Percentiles rank a stretch among this genome's conserved stretches.
Evolutionary conservation across 1,140 invertebrate species (phyloP).

Genomic region (Teleogryllus occipitalis): DNA sequence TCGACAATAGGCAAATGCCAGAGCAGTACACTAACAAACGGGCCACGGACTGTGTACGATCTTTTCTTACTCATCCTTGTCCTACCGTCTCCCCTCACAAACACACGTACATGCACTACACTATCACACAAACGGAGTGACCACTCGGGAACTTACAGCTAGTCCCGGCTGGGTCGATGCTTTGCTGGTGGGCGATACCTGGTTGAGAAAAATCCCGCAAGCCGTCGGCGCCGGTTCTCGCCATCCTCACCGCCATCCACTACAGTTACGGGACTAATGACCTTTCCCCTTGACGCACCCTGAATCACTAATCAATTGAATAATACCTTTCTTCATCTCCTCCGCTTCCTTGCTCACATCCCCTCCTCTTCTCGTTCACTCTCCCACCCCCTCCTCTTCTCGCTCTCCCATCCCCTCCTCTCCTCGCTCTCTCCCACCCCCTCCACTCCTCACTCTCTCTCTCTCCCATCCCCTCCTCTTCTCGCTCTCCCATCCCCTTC

Average conservation of each 20-base stretch:
- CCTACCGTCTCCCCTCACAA: too few species aligned
- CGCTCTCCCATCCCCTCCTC: neutral
- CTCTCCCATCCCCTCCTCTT: neutral
- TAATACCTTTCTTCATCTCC: neutral
- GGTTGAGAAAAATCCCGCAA: too few species aligned
- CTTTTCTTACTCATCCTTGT: too few species aligned
- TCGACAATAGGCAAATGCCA: too few species aligned
- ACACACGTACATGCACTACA: too few species aligned
- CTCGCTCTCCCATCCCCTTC: neutral
- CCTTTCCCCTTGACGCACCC: neutral
- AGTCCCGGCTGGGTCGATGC: too few species aligned
- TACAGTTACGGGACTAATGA: neutral
- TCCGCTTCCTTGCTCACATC: neutral
- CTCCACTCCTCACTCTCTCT: neutral
- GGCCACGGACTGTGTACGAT: too few species aligned
- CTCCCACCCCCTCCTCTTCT: neutral
- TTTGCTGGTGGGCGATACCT: too few species aligned
- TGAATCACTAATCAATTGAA: neutral
- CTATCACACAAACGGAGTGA: too few species aligned
- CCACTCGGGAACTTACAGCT: too few species aligned
- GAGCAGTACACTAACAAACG: too few species aligned
- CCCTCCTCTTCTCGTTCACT: neutral
- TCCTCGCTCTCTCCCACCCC: neutral
- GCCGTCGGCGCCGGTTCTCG: too few species aligned
- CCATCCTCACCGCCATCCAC: neutral